Evolutionary conservation across 1,140 invertebrate genomes (phyloP), one percentile per base, ranked within the genome.

Genomic region (Drosophila insularis): DNA sequence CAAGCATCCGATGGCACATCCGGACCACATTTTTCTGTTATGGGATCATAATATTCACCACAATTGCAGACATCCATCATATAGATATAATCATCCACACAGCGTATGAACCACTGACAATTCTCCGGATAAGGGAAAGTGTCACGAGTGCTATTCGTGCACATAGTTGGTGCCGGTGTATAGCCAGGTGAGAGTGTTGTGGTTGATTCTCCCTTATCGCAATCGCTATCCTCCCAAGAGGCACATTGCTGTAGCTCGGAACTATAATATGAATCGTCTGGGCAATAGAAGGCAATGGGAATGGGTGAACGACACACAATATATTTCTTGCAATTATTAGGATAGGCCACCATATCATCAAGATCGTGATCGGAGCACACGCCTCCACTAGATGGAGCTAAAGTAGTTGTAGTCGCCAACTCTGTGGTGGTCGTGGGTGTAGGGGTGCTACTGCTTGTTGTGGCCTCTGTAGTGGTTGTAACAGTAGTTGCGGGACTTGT

Each of bases 1-100:
- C 89, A 90, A 50, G 89, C 81, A 63, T 82, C 78, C 5, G 81
- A 46, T 5, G 75, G 74, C 2, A 89, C 84, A 68, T 80, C 63
- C 0, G 71, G 40, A 32, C 84, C 80, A 40, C 89, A 90, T 4
- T 68, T 50, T 10, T 58, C 75, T 1, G 11, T 65, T 10, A 74
- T 66, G 2, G 89, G 89, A 89, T 90, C 73, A 23, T 89, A 90
- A 53, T 81, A 90, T 31, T 90, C 82, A 7, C 75, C 75, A 19
- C 54, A 72, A 37, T 84, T 89, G 23, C 89, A 90, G n/a, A 85
- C 75, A 54, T 85, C 72, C 60, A 85, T 80, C 89, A 90, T 90
- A 53, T 74, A 85, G 27, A 81, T 74, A 17, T 90, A 82, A 46
- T 90, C 77, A 37, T 80, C 65, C 5, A 82, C 71, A 55, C 89